Percentiles rank a stretch among this genome's conserved stretches.
Conservation (phyloP, 2,113 vertebrate species). For the Percopsis transmontana region DNA sequence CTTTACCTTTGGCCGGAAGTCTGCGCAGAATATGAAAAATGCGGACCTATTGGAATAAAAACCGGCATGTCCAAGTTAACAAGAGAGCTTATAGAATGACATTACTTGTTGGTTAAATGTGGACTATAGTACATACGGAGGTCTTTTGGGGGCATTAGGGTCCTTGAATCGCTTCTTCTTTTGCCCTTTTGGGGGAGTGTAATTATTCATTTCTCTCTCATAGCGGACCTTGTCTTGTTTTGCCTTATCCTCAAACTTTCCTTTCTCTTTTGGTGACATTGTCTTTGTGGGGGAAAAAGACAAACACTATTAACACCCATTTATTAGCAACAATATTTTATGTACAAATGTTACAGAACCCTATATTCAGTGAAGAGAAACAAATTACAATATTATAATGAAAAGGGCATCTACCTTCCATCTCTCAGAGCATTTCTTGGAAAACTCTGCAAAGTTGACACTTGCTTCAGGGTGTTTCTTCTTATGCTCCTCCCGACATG, state of each 20-base stretch:
- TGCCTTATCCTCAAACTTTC: slow-evolving; percentile 97
- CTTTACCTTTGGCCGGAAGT: slow-evolving; percentile 96
- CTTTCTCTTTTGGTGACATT: slow-evolving; percentile 95
- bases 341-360: background rate
- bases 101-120: background rate
- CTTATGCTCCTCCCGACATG: slow-evolving; percentile 95
- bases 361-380: background rate
- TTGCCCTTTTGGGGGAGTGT: slow-evolving; percentile 90
- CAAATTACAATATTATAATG: background rate
- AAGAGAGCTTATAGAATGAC: background rate
- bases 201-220: slow-evolving; percentile 96
- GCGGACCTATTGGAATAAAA: slow-evolving; percentile 83
- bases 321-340: background rate
- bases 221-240: slow-evolving; percentile 94
- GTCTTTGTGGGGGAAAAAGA: slow-evolving; percentile 73
- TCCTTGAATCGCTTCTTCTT: slow-evolving; percentile 96
- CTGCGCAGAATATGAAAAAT: slow-evolving; percentile 96
- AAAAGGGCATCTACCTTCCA: slow-evolving; percentile 85
- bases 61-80: background rate
- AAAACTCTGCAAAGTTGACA: slow-evolving; percentile 95
- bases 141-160: slow-evolving; percentile 97
- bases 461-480: slow-evolving; percentile 93
- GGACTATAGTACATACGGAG: slow-evolving; percentile 83
- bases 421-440: slow-evolving; percentile 94
- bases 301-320: background rate